Base-by-base conservation (phyloP, 2,888 invertebrate species). In the Lepidocyrtoides sp. region DNA sequence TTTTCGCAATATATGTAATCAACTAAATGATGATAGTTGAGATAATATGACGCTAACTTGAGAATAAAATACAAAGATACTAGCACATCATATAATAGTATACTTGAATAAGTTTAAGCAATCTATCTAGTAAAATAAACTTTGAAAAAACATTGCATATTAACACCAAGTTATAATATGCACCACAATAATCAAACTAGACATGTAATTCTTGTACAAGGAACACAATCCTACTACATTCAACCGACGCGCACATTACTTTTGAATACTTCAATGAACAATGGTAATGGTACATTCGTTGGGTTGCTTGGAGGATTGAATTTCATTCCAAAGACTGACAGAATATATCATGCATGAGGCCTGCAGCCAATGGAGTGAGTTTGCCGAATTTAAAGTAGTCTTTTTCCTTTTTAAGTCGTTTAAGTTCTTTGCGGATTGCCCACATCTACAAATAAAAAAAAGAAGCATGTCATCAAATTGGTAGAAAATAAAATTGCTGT, bases 301-400 rank as follows among this genome's bases (percentile, higher is more conserved):
- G 29, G 41, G n/a, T 0, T 36, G 12, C 32, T 32, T 32, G 10
- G 29, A 4, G n/a, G 44, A 66, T 10, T 3, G n/a, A 44, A 20
- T 41, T 23, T 87, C 41, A 83, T 7, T 12, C 23, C 54, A 90
- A 63, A 1, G 90, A 77, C 36, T 90, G 90, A 26, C 85, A 90
- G 54, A 85, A 90, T 57, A 90, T 23, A 20, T 90, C 90, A 20
- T 90, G 90, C 90, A 90, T 90, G 12, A 90, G 57, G 12, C 84
- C 85, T 20, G 85, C 90, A 54, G 85, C 85, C 12, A 90, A 54
- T 5, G 90, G 90, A 77, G 41, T 79, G 0, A 90, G 79, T 41
- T 90, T 90, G 0, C 90, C 90, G 51, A 90, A 85, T 10, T 85
- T 84, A 72, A 90, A 85, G 44, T 90, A 90, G 14, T 85, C 81